A percentile compares a stretch with the other conserved stretches of the same genome.
These are phyloP conservation scores for Dynastes grantii DNA, from an alignment of 2,888 invertebrate species.

Conservation along the genomic window DNA sequence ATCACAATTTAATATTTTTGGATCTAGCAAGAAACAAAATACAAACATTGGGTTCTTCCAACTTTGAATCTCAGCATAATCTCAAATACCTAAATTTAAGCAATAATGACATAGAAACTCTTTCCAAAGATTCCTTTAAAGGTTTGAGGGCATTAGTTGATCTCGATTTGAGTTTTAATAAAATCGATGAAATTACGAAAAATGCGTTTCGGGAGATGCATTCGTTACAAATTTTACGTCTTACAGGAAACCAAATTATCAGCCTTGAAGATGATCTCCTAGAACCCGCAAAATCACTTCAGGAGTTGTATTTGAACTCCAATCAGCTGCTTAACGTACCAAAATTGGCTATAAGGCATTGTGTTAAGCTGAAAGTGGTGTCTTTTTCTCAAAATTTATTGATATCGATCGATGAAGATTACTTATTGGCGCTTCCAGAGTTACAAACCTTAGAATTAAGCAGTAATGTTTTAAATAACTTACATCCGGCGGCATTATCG, in stretches of 20 bases:
- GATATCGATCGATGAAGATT: slow-evolving; percentile 80
- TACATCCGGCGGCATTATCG: slow-evolving; percentile 83
- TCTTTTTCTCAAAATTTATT: slow-evolving; percentile 87
- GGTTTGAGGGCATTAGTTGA: slow-evolving; percentile 80
- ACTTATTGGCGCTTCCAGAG: slow-evolving; percentile 82
- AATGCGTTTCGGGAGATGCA: slow-evolving; percentile 86
- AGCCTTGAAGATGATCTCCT: slow-evolving; percentile 82
- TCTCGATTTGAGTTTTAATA: slow-evolving; percentile 85
- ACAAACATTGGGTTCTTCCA: slow-evolving; percentile 84
- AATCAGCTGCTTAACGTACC: slow-evolving; percentile 88
- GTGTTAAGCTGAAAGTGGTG: slow-evolving; percentile 80
- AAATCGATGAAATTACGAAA: slow-evolving; percentile 81
- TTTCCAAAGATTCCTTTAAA: slow-evolving; percentile 84
- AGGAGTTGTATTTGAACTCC: slow-evolving; percentile 82
- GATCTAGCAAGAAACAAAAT: slow-evolving; percentile 89
- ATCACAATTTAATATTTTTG: slow-evolving; percentile 84
- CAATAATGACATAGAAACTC: slow-evolving; percentile 80
- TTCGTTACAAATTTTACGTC: slow-evolving; percentile 81
- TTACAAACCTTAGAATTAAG: slow-evolving; percentile 81
- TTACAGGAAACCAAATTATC: slow-evolving; percentile 84
- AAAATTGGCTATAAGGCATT: slow-evolving; percentile 77
- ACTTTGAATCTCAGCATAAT: slow-evolving; percentile 85
- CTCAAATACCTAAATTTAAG: slow-evolving; percentile 85
- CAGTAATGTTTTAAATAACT: slow-evolving; percentile 83
- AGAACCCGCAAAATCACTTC: slow-evolving; percentile 78